Evolutionary conservation across 2,113 vertebrate species (phyloP), one percentile per base, ranked within the genome.

Genomic region (Pelodiscus sinensis): DNA sequence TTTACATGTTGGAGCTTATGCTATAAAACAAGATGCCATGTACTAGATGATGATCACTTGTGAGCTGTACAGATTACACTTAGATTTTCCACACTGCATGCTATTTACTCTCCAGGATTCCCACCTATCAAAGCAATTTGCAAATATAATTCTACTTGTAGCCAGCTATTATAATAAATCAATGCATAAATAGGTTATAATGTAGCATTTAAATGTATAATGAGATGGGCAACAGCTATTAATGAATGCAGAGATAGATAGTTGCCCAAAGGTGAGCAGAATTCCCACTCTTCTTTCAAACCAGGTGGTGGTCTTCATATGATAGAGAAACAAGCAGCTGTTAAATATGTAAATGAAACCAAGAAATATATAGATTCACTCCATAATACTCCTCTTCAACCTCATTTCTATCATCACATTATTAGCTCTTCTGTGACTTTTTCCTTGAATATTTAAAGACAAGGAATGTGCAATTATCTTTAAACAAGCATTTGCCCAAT

Each of bases 171-270:
- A 87, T 80, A 95, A 95, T 91, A 93, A 95, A 93, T 87, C 86
- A 93, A 90, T 86, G 96, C 96, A 95, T 96, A 96, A 93, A 96
- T 96, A 95, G 96, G 92, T 94, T 92, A 96, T 93, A 95, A 95
- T 90, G 81, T 73, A 81, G 83, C 86, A 95, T 90, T 97, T 96
- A 96, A 92, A 92, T 84, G 83, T 82, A 92, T 96, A 93, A 95
- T 92, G 90, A 96, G 86, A 94, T 94, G 79, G 90, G 95, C 89
- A 92, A 84, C 60, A 62, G 35, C 90, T 97, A 95, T 94, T 97
- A 96, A 97, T 94, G 92, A 93, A 96, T 96, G 94, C 97, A 97
- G 94, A 96, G 96, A 68, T 86, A 97, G 96, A 68, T 86, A 93
- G 65, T 90, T 92, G 96, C 97, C 93, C 93, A 93, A 90, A 97